These are phyloP conservation scores for Falcunculus frontatus DNA, from an alignment of 2,113 vertebrate species.

Conservation along the genomic window DNA sequence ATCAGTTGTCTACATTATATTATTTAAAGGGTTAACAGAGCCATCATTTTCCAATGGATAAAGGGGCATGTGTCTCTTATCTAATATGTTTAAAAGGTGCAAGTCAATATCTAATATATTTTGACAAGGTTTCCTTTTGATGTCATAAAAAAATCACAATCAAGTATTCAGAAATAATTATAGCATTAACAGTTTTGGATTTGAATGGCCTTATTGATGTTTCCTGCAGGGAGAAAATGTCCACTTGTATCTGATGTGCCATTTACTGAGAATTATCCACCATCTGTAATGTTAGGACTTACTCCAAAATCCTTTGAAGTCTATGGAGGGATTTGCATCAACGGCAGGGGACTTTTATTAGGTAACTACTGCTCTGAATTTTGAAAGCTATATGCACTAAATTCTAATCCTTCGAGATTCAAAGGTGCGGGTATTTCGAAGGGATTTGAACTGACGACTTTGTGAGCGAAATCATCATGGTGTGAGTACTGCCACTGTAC, in stretches of 20 bases:
- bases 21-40: background rate
- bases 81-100: background rate
- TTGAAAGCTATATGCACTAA: background rate
- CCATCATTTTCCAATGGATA: background rate
- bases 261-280: slow-evolving; percentile 7
- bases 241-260: background rate
- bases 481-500: background rate
- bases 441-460: background rate
- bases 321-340: background rate
- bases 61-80: background rate
- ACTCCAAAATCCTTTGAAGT: slow-evolving; percentile 28
- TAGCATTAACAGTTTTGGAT: background rate
- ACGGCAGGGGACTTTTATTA: background rate
- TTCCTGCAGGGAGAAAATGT: background rate
- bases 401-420: background rate
- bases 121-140: background rate
- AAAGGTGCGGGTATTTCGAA: background rate
- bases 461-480: background rate
- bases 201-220: background rate
- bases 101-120: background rate
- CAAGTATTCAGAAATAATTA: background rate
- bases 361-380: background rate
- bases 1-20: no score
- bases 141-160: background rate
- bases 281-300: background rate